Evolutionary conservation across 1,140 invertebrate species (phyloP).

Genomic region (Calliphora vicina): DNA sequence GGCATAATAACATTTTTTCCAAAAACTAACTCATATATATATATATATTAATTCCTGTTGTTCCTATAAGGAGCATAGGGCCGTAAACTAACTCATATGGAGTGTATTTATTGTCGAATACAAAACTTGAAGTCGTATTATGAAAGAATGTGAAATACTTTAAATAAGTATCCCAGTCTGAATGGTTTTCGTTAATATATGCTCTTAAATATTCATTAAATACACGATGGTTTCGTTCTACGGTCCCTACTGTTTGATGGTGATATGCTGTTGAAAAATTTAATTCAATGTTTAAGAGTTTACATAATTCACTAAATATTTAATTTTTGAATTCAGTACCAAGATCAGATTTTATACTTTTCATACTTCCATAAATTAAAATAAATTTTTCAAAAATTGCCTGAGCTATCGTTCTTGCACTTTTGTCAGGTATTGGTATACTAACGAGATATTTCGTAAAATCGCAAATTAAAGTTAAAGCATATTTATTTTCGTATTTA

Average conservation of each 20-base stretch:
- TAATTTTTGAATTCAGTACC: neutral
- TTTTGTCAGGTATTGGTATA: no score
- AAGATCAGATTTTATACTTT: neutral
- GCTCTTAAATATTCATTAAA: slow-evolving; percentile 38
- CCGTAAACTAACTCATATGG: neutral
- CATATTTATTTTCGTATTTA: neutral
- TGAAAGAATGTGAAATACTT: slow-evolving; percentile 2
- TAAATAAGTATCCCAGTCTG: neutral
- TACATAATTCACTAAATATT: neutral
- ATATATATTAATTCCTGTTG: no score
- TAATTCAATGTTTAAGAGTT: slow-evolving; percentile 19
- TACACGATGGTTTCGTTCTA: slow-evolving; percentile 36
- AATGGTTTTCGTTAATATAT: neutral
- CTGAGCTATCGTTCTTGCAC: neutral
- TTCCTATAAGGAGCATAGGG: no score
- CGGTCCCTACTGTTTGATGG: slow-evolving; percentile 20
- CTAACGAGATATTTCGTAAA: no score
- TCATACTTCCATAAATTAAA: neutral
- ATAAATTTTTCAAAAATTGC: neutral
- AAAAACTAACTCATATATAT: neutral
- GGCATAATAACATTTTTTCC: neutral
- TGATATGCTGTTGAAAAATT: slow-evolving; percentile 37
- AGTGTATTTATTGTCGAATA: neutral
- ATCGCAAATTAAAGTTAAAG: neutral
- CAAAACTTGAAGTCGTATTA: neutral